Evolutionary conservation across 2,797 vertebrate genomes (phyloP).

Genomic region (Zenarchopterus dispar): DNA sequence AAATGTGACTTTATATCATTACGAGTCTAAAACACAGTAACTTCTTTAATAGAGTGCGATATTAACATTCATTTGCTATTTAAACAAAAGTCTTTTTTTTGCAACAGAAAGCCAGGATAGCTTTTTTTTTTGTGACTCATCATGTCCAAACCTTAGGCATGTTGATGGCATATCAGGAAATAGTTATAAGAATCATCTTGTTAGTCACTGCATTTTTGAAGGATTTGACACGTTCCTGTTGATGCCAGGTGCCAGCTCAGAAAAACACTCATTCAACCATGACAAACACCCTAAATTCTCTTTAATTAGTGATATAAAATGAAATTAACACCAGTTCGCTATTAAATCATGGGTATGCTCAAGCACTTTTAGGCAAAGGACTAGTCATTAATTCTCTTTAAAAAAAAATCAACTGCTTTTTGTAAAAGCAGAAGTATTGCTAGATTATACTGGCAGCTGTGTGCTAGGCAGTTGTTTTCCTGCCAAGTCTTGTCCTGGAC

Average conservation of each 20-base stretch:
- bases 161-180: slow-evolving; percentile 1
- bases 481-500: slow-evolving; percentile 49
- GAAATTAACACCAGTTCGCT: slow-evolving; percentile 28
- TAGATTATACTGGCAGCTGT: slow-evolving; percentile 28
- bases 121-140: not conserved
- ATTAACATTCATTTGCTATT: not conserved
- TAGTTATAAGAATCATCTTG: not conserved
- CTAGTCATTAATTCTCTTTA: slow-evolving; percentile 16
- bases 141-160: not conserved
- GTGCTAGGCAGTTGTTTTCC: slow-evolving; percentile 40
- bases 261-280: not conserved
- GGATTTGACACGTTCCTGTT: slow-evolving; percentile 8
- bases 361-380: slow-evolving; percentile 34
- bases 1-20: slow-evolving; percentile 1
- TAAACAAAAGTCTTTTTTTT: too few species aligned
- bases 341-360: slow-evolving; percentile 22
- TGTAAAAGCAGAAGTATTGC: slow-evolving; percentile 30
- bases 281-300: slow-evolving; percentile 14
- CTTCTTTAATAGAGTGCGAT: not conserved
- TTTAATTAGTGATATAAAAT: slow-evolving; percentile 4
- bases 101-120: too few species aligned
- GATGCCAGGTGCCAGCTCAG: slow-evolving; percentile 6
- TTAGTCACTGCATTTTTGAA: slow-evolving; percentile 3
- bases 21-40: not conserved
- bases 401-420: slow-evolving; percentile 15